Evolutionary conservation across 23 tunicate species (phyloP).

Genomic region (Pegea sp.): DNA sequence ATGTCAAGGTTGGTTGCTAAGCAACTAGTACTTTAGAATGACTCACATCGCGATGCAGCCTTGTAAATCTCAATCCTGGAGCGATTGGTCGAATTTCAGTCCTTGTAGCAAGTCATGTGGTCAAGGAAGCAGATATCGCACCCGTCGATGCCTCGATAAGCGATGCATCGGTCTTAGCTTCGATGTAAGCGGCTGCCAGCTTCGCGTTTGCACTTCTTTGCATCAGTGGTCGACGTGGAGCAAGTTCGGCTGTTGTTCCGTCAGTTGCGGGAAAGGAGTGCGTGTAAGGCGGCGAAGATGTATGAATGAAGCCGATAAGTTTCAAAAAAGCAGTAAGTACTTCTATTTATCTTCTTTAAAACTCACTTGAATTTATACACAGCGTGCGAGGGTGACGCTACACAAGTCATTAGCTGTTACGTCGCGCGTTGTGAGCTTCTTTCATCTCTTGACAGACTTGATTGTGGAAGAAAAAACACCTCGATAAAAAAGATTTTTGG

Average conservation of each 20-base stretch:
- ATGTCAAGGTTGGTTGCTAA: neutral
- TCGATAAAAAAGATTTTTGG: neutral
- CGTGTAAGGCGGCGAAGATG: neutral
- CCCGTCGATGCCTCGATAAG: neutral
- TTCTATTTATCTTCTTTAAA: too few relatives aligned
- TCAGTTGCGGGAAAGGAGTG: neutral
- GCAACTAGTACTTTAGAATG: too few relatives aligned
- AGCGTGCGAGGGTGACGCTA: neutral
- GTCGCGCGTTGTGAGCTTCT: neutral
- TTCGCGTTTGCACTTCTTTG: neutral
- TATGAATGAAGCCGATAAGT: neutral
- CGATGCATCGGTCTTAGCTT: neutral
- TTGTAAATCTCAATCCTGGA: neutral
- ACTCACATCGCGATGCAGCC: too few relatives aligned
- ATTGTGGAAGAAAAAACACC: neutral
- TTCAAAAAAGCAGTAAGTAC: neutral
- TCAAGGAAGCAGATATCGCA: neutral
- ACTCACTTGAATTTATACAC: too few relatives aligned
- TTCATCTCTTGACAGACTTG: neutral
- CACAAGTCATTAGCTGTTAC: neutral
- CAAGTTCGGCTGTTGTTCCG: conserved; percentile 1
- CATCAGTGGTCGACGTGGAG: neutral
- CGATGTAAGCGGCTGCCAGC: neutral
- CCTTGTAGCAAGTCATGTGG: neutral
- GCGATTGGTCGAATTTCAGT: neutral